Percentiles rank a stretch among this genome's conserved stretches.
Evolutionary conservation across 2,113 vertebrate genomes (phyloP).

Genomic region (Sarotherodon lohbergeri): DNA sequence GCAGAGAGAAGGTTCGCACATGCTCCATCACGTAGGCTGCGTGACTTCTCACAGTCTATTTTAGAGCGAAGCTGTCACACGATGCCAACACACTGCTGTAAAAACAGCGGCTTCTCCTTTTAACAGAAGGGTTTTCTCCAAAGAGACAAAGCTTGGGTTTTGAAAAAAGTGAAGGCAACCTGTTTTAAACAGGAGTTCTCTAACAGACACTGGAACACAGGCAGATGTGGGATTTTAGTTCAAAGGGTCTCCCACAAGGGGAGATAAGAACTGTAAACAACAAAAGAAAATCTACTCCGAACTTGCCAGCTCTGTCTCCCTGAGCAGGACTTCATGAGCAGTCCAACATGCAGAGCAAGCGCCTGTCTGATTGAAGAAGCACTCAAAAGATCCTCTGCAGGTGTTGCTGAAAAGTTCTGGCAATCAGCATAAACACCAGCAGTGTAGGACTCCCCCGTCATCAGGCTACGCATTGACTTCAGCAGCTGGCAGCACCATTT

Average conservation of each 20-base stretch:
- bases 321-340: neutral
- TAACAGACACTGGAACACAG: neutral
- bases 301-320: neutral
- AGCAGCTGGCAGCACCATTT: neutral
- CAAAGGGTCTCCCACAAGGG: neutral
- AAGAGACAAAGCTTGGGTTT: neutral
- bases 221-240: neutral
- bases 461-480: neutral
- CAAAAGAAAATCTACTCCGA: neutral
- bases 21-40: slow-evolving; percentile 12
- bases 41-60: slow-evolving; percentile 55
- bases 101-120: neutral
- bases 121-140: neutral
- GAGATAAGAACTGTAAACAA: neutral
- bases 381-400: neutral
- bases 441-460: neutral
- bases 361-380: neutral
- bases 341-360: neutral
- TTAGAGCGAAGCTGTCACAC: neutral
- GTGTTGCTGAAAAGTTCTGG: neutral
- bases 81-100: neutral
- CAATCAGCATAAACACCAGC: neutral
- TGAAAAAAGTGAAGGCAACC: neutral
- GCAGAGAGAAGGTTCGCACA: slow-evolving; percentile 22
- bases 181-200: neutral